Base-by-base conservation (phyloP, 1,140 invertebrate species). In the Drosophila ogumai region DNA sequence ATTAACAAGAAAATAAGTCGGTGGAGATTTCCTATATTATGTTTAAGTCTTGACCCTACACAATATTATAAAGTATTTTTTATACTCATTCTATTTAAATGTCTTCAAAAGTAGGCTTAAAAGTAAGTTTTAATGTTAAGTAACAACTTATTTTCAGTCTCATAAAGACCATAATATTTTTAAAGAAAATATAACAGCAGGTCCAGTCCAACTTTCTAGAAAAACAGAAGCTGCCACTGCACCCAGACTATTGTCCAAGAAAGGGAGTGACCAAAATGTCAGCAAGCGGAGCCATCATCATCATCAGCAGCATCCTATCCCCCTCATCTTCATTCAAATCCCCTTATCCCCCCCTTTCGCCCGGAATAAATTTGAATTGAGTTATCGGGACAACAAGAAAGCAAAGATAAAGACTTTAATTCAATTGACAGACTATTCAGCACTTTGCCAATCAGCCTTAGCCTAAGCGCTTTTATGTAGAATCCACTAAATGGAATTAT, bases 171-270 rank as follows among this genome's bases (percentile, higher is more conserved):
- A 0, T 28, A 0, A 6, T 6, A 28, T 28, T 6, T 28, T 28
- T 28, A 17, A 17, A 10, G 0, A 43, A 17, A 3, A 44, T 22
- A 44, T 1, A 44, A 13, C 34, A 31, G 3, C 15, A 1, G 31
- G 22, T n/a, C 49, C 13, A 12, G 25, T 22, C 13, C 8, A 63
- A 41, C 17, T 57, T 63, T 40, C n/a, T 56, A 25, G 17, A 17
- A 31, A 22, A 15, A 40, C 28, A 57, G 9, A 72, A 73, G 58
- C 75, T 60, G 72, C 60, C 71, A 67, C 75, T 58, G 66, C 55
- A 56, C 19, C 36, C 52, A 47, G 28, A 56, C 8, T 12, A 31
- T 49, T 28, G 43, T 12, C 15, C 47, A 38, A 19, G 22, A 32
- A n/a, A 32, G 32, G 32, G 47, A 59, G 54, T 73, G 31, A 19